A percentile compares a stretch with the other conserved stretches of the same genome.
phyloP scores from a whole-genome alignment of 1,140 invertebrate genomes.

The Aphidius ervi region DNA sequence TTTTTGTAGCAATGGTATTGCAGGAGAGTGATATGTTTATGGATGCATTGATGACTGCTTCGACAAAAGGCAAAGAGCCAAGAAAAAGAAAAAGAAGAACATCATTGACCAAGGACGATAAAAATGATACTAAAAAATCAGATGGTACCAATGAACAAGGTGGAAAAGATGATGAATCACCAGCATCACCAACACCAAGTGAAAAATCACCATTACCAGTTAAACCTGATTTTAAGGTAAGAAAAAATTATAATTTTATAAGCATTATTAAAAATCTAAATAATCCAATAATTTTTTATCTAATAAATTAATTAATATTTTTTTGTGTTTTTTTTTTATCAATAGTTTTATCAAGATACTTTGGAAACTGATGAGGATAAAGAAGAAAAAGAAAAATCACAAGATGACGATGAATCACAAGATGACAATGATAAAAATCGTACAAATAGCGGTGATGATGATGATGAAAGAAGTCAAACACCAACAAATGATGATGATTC shows the following conservation, averaged over 20 bases:
- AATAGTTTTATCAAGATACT: constrained; percentile 88
- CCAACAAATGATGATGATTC: constrained; percentile 27
- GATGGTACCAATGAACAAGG: neutral
- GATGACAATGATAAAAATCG: constrained; percentile 35
- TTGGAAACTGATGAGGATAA: constrained; percentile 65
- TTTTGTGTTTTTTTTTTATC: constrained; percentile 29
- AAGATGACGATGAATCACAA: constrained; percentile 30
- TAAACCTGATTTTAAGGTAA: constrained; percentile 56
- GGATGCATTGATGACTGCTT: constrained; percentile 73
- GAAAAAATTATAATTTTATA: constrained; percentile 5
- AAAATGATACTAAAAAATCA: constrained; percentile 54
- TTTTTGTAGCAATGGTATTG: constrained; percentile 61
- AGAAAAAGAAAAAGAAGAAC: constrained; percentile 71
- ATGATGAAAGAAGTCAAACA: constrained; percentile 31
- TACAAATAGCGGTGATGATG: constrained; percentile 35
- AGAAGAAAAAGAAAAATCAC: constrained; percentile 40
- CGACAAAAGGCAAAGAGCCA: constrained; percentile 69
- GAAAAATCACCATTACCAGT: constrained; percentile 55
- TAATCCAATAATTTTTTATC: constrained; percentile 13
- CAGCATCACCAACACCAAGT: constrained; percentile 46
- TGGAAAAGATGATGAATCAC: constrained; percentile 30
- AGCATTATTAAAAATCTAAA: neutral
- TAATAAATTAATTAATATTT: constrained; percentile 14
- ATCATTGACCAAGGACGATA: constrained; percentile 60
- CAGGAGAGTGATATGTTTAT: constrained; percentile 90